Base-by-base conservation (phyloP, 1,140 invertebrate genomes). In the Thrips palmi region DNA sequence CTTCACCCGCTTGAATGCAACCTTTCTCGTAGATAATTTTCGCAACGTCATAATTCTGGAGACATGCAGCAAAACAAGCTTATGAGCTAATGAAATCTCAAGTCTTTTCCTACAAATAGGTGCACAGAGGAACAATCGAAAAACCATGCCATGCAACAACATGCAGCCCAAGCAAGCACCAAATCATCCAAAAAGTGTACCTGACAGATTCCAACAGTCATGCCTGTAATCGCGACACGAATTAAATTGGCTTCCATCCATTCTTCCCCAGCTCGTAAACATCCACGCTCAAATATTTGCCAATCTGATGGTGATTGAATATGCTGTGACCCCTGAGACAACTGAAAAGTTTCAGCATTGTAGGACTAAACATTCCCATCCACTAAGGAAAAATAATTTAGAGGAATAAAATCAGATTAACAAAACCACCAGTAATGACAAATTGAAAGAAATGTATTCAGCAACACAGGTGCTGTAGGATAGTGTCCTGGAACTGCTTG, bases 241-340 rank as follows among this genome's bases (percentile, higher is more conserved):
- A 88, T 70, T 41, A 92, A 67, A 62, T 94, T 88, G 47, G 74
- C 68, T 58, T 94, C 87, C 46, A 94, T 67, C 89, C 88, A 96
- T 55, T 88, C 84, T 60, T 93, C 86, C 37, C 81, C 85, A 41
- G 86, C 81, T 44, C 80, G 70, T 47, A 96, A 67, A 59, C 92
- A 97, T 38, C 92, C 92, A 30, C 82, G 74, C 55, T 88, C 87
- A 64, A 89, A 88, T 55, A 96, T 94, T 55, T 80, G 76, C 43
- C 79, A 71, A 57, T 87, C 82, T 47, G 72, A n/a, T n/a, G n/a
- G n/a, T n/a, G n/a, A n/a, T n/a, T n/a, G n/a, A n/a, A n/a, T n/a
- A n/a, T n/a, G n/a, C n/a, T n/a, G n/a, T n/a, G n/a, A n/a, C n/a
- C n/a, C n/a, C n/a, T n/a, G n/a, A n/a, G n/a, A n/a, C n/a, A n/a